phyloP scores from a whole-genome alignment of 2,113 vertebrate species.

The Lophotis ruficrista region DNA sequence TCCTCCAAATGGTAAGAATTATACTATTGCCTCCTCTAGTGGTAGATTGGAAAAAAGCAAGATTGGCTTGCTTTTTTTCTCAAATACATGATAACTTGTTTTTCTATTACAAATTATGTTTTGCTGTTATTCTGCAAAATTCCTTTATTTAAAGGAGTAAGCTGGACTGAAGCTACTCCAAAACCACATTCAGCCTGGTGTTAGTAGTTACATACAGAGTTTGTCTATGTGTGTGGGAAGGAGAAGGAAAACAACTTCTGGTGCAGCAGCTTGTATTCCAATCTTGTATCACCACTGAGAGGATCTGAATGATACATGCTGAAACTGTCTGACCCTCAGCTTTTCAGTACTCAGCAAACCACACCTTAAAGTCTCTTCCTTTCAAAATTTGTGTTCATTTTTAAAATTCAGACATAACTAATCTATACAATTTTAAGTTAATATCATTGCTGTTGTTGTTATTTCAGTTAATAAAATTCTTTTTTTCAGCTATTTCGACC shows the following conservation, averaged over 20 bases:
- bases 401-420: background rate
- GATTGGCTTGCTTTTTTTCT: background rate
- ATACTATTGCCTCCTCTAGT: conserved; percentile 73
- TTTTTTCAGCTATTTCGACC: background rate
- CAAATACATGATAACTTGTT: background rate
- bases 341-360: background rate
- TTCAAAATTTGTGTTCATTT: background rate
- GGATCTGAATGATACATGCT: background rate
- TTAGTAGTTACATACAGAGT: background rate
- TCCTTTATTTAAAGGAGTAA: background rate
- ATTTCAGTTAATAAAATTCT: background rate
- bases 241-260: background rate
- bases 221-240: background rate
- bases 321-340: background rate
- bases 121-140: background rate
- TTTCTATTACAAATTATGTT: background rate
- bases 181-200: background rate
- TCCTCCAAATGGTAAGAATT: conserved; percentile 92
- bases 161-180: background rate
- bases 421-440: background rate
- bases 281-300: background rate
- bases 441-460: background rate
- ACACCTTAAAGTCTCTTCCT: background rate
- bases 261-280: background rate
- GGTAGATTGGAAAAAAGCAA: conserved; percentile 56